A percentile compares a stretch with the other conserved stretches of the same genome.
Conservation (phyloP, 2,113 vertebrate genomes). For the Chrysochloris asiatica region DNA sequence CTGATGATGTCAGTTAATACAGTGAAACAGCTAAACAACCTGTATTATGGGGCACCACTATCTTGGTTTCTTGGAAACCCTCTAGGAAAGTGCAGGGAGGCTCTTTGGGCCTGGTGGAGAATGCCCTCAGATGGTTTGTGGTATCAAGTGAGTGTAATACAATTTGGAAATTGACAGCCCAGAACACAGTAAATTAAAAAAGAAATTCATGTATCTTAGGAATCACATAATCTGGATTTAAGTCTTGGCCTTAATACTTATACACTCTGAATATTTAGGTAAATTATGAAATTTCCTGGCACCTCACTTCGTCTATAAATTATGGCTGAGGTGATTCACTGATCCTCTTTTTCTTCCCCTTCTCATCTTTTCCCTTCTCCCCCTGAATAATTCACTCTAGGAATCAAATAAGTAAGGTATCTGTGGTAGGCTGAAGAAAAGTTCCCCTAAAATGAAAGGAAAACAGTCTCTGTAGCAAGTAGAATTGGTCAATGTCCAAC, state of each 20-base stretch:
- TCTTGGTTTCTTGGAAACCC: neutral
- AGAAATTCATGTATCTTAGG: neutral
- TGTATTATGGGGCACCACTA: neutral
- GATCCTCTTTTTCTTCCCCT: neutral
- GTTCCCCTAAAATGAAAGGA: neutral
- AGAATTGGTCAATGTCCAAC: no score
- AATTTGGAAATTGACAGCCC: neutral
- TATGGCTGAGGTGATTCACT: neutral
- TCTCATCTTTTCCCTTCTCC: neutral
- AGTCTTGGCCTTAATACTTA: neutral
- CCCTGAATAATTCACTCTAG: neutral
- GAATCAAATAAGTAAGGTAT: neutral
- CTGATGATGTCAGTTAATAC: neutral
- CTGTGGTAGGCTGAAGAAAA: neutral
- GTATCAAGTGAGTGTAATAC: neutral
- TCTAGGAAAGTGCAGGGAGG: neutral
- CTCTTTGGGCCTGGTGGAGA: neutral
- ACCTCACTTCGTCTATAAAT: neutral
- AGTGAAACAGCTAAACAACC: neutral
- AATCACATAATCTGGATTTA: neutral
- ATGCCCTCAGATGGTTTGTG: neutral
- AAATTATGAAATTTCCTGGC: neutral
- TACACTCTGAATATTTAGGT: neutral
- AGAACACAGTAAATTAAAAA: neutral
- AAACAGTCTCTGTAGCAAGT: no score